Evolutionary conservation across 2,888 invertebrate genomes (phyloP), one percentile per base, ranked within the genome.

Genomic region (Herminia tarsipennalis): DNA sequence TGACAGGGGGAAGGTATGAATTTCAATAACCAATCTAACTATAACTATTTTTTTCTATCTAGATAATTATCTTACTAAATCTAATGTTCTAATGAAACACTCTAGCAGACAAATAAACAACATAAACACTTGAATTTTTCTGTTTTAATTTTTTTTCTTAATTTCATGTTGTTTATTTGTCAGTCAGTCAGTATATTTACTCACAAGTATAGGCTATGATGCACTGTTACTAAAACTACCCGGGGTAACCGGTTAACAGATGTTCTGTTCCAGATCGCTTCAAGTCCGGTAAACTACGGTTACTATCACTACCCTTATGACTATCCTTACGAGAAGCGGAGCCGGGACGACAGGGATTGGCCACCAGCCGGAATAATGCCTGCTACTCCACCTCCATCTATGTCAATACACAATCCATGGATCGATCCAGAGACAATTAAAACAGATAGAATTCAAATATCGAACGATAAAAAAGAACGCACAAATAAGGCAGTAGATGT

Each of bases 251-350:
- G 55, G 79, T 87, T 91, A 88, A 91, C 70, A 92, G 91, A 79
- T 86, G 80, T 91, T 91, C 83, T 88, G 84, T 85, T 85, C 82
- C 80, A 94, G 94, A 93, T 95, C 69, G 95, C 95, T 68, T 92
- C 95, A 63, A 95, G 92, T 84, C 94, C 95, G 78, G 73, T 96
- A 50, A 95, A 94, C 87, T 96, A 96, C 73, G 96, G 96, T 12
- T 92, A 95, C 35, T 96, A 96, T 76, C 94, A 94, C 51, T 91
- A 93, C 42, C 92, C 90, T 6, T 83, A 88, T 55, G 89, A 89
- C n/a, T 86, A 88, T 62, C 42, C 48, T 16, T 87, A 81, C 40
- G 92, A 92, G 52, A 89, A 85, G 58, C 69, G 92, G 52, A 87
- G 88, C 53, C 72, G 77, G 5, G 76, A 81, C 21, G 77, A 81